Evolutionary conservation across 2,797 vertebrate genomes (phyloP), one percentile per base, ranked within the genome.

Genomic region (Urosaurus nigricauda): DNA sequence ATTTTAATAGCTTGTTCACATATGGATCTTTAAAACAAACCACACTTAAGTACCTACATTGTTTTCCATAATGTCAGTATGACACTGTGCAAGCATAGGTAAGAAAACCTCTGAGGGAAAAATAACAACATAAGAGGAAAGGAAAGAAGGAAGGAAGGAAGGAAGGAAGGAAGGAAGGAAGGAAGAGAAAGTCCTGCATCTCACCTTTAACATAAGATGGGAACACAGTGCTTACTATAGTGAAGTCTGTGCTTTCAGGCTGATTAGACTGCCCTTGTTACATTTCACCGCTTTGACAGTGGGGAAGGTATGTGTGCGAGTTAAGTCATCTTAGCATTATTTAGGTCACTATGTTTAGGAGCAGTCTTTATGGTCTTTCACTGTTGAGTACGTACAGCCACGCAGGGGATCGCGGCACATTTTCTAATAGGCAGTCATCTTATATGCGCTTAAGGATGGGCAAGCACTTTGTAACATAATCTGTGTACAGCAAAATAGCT

Each of bases 281-380:
- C 93, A 9, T 93, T 96, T 93, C 93, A 90, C 90, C 93, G 93
- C 95, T 96, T 85, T 95, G 92, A 94, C 93, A 93, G 91, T 88
- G 88, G 89, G 65, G 87, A 93, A 92, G 92, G 88, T 94, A 91
- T 92, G 88, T 91, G 92, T 29, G 92, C 94, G 94, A 95, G 94
- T 96, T 95, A 94, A 95, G 95, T 95, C 94, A 78, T 96, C 95
- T 96, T 96, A 95, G 93, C 85, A 93, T 95, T 96, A 97, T 97
- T 95, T 97, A 97, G 97, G 97, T 97, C 97, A 97, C 90, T 93
- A 92, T 95, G 92, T 94, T 96, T 94, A 96, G 74, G 89, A 89
- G 90, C 88, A 90, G 95, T 92, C 95, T 96, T 96, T 95, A 91
- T 94, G 90, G 84, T 94, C 89, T 90, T 26, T 91, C 88, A 87